Evolutionary conservation across 92 coral and sea anemone species (phyloP).

Genomic region (Epizoanthus scotinus): DNA sequence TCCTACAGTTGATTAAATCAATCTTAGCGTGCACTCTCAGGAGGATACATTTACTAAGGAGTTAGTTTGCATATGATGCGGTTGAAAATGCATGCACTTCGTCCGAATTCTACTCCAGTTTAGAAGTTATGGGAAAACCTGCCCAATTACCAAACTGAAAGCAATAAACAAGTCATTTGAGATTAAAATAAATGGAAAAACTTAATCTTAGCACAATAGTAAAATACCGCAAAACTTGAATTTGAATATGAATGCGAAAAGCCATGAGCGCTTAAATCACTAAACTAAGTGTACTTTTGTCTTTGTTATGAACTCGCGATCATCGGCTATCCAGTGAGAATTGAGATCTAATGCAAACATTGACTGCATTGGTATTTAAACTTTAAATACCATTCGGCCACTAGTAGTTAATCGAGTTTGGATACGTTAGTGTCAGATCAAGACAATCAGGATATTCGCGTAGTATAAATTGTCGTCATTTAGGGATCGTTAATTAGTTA

Average conservation of each 20-base stretch:
- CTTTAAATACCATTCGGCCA: neutral
- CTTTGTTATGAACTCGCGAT: neutral
- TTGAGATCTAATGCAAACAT: neutral
- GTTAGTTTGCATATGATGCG: no score
- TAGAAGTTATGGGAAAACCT: no score
- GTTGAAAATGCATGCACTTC: no score
- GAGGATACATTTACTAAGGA: no score
- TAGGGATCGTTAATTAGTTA: no score
- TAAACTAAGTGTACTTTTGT: neutral
- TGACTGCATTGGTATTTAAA: neutral
- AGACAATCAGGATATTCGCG: neutral
- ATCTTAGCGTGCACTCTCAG: no score
- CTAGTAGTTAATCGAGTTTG: neutral
- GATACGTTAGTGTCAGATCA: neutral
- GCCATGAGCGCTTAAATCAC: neutral
- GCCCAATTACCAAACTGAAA: no score
- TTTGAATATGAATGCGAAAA: conserved; percentile 18
- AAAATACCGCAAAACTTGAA: neutral
- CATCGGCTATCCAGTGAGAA: neutral
- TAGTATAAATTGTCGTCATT: no score
- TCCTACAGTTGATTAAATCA: no score
- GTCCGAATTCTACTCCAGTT: no score
- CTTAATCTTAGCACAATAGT: neutral
- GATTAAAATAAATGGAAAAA: neutral
- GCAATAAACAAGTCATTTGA: no score